Conservation (phyloP, 2,888 invertebrate species). For the Drosophila rubida region DNA sequence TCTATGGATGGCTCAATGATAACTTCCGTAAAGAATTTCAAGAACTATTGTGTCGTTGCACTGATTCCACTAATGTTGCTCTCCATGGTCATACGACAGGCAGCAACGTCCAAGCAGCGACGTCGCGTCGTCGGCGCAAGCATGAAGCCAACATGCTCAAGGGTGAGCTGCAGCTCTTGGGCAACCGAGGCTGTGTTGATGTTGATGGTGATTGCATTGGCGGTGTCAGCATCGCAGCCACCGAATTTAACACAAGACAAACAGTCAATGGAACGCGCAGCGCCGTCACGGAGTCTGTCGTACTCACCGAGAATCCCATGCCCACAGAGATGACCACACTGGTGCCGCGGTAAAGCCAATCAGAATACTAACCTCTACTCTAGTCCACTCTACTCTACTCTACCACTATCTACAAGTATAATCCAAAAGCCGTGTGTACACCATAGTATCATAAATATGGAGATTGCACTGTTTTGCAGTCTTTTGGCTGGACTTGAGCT, state of each 20-base stretch:
- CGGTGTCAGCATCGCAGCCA: slow-evolving; percentile 51
- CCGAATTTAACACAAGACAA: slow-evolving; percentile 62
- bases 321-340: slow-evolving; percentile 82
- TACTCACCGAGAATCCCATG: slow-evolving; percentile 83
- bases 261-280: slow-evolving; percentile 67
- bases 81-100: slow-evolving; percentile 84
- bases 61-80: slow-evolving; percentile 84
- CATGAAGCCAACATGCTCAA: slow-evolving; percentile 77
- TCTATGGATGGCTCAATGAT: slow-evolving; percentile 97
- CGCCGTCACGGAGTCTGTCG: slow-evolving; percentile 81
- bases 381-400: neutral
- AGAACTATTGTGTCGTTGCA: slow-evolving; percentile 89
- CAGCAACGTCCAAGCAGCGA: slow-evolving; percentile 76
- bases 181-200: slow-evolving; percentile 41
- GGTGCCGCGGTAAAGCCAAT: slow-evolving; percentile 80
- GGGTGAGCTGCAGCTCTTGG: slow-evolving; percentile 82
- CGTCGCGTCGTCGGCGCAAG: slow-evolving; percentile 81
- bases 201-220: slow-evolving; percentile 39
- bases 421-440: slow-evolving; percentile 2
- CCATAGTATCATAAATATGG: slow-evolving; percentile 11
- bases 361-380: slow-evolving; percentile 23
- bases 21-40: slow-evolving; percentile 96
- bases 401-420: slow-evolving; percentile 7
- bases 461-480: neutral
- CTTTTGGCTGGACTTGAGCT: slow-evolving; percentile 4